Evolutionary conservation across 2,888 invertebrate species (phyloP), one percentile per base, ranked within the genome.

Genomic region (Caenorhabditis sp.): DNA sequence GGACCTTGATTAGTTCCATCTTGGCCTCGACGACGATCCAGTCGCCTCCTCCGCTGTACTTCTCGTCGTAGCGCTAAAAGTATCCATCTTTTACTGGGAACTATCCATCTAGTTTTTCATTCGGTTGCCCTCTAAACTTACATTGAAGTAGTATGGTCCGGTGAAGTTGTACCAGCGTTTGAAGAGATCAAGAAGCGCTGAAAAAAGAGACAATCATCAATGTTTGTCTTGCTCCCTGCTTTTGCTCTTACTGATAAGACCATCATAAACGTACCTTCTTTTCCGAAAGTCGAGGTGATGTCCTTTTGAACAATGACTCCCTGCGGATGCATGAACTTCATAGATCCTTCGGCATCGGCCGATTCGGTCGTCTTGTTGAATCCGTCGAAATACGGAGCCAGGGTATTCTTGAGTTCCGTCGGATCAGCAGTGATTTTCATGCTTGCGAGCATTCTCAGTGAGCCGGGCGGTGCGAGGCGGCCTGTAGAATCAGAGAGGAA

Each of bases 291-390:
- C 32, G 80, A 72, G 5, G 44, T 60, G 9, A 50, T 72, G 58
- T 80, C 68, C 44, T 62, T 72, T 22, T 80, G 72, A 40, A 80
- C 80, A n/a, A 80, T 80, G 5, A 80, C 80, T 24, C 65, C 80
- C 50, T 80, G 80, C n/a, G 80, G 80, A 68, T 80, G 80, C 80
- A 80, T 80, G 32, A 80, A 72, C 35, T 56, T 47, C 80, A 80
- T 80, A 11, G 72, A 72, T 61, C 72, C 80, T 60, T 71, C 79
- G 5, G 79, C 79, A 61, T 71, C 70, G n/a, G 79, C 79, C 22
- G 53, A 13, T 32, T 79, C 79, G 13, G 79, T 79, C 9, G 71
- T 71, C 28, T 60, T 71, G 47, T 79, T 79, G 71, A 79, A 79
- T 44, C 67, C 67, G 44, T 18, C 67, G 26, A 79, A 71, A 24